phyloP scores from a whole-genome alignment of 1,140 invertebrate genomes.

The Brachionus koreanus region DNA sequence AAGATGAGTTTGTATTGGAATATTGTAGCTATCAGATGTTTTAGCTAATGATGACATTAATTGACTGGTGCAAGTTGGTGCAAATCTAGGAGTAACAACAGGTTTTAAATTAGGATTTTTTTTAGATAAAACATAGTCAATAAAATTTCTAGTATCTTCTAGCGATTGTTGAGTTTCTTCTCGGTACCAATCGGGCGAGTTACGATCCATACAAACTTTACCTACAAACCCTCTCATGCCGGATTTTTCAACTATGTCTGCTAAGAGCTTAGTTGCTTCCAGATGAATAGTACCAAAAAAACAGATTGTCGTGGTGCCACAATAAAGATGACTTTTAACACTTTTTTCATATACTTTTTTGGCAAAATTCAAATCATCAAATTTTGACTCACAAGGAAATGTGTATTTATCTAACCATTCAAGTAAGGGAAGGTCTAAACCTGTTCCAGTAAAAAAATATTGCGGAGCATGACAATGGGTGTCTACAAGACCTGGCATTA shows the following conservation, averaged over 20 bases:
- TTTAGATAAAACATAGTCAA: not conserved
- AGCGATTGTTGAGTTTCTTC: slow-evolving; percentile 62
- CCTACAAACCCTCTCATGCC: slow-evolving; percentile 81
- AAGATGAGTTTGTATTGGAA: slow-evolving; percentile 79
- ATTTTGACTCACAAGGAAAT: slow-evolving; percentile 75
- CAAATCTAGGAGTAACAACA: slow-evolving; percentile 81
- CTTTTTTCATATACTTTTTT: slow-evolving; percentile 69
- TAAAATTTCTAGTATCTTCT: slow-evolving; percentile 62
- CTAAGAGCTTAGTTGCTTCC: slow-evolving; percentile 69
- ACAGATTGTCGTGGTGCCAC: slow-evolving; percentile 80
- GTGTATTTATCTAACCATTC: slow-evolving; percentile 82
- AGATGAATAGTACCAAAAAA: slow-evolving; percentile 78
- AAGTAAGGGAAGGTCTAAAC: slow-evolving; percentile 71
- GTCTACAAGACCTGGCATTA: slow-evolving; percentile 82
- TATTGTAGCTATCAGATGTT: slow-evolving; percentile 67
- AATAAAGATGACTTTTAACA: slow-evolving; percentile 66
- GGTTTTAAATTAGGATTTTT: slow-evolving; percentile 64
- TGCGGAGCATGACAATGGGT: slow-evolving; percentile 84
- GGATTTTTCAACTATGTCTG: slow-evolving; percentile 62
- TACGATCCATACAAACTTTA: slow-evolving; percentile 78
- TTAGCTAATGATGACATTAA: slow-evolving; percentile 68
- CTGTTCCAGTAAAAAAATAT: slow-evolving; percentile 75
- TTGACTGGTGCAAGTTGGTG: slow-evolving; percentile 69
- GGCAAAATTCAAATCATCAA: slow-evolving; percentile 68
- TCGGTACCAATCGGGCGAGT: slow-evolving; percentile 63